phyloP scores from a whole-genome alignment of 2,113 vertebrate species.

The Dasypus novemcinctus region DNA sequence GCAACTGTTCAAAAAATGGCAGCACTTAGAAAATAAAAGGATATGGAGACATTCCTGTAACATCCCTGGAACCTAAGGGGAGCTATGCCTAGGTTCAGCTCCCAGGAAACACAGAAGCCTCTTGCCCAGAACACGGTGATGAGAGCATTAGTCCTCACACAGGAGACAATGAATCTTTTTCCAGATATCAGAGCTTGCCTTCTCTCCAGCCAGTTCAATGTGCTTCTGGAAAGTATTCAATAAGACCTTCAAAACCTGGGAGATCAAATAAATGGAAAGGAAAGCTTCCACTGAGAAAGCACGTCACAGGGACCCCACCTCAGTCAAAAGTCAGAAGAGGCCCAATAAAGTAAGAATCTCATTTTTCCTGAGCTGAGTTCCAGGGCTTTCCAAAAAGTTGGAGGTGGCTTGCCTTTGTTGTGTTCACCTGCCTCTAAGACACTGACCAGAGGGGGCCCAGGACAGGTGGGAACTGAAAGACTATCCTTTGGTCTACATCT shows the following conservation, averaged over 20 bases:
- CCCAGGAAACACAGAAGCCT: constrained; percentile 37
- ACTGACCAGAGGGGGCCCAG: background rate
- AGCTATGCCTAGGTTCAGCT: background rate
- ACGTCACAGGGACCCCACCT: no score
- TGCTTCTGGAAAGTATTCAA: background rate
- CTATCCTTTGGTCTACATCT: background rate
- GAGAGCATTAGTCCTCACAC: background rate
- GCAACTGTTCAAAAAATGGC: background rate
- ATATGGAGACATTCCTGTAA: background rate
- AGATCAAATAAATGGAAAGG: background rate
- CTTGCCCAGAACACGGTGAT: accelerated
- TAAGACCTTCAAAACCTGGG: background rate
- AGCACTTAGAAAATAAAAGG: background rate
- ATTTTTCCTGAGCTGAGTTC: background rate
- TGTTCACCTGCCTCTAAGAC: background rate
- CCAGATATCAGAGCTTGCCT: background rate
- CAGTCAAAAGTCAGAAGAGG: background rate
- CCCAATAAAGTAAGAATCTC: background rate
- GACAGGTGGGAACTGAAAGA: background rate
- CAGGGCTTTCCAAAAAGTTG: background rate
- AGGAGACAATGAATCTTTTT: background rate
- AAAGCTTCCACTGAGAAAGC: no score
- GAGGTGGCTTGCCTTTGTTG: background rate
- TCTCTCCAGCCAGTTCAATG: background rate
- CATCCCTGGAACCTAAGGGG: accelerated